Conservation (phyloP, 2,113 vertebrate species). For the Thunnus thynnus region DNA sequence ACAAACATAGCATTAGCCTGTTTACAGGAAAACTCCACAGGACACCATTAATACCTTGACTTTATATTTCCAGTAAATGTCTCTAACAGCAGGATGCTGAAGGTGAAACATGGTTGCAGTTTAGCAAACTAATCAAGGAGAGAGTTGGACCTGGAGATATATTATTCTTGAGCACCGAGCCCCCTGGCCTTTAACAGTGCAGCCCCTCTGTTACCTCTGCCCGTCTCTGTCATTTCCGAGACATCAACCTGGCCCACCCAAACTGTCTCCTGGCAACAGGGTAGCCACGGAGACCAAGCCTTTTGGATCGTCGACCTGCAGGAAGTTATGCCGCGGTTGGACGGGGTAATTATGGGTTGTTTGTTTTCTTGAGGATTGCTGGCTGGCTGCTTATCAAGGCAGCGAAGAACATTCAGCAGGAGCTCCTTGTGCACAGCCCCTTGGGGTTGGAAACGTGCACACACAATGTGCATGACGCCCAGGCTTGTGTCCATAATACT, state of each 20-base stretch:
- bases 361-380: constrained; percentile 60
- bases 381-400: constrained; percentile 52
- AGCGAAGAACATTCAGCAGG: constrained; percentile 33
- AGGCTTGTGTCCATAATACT: constrained; percentile 40
- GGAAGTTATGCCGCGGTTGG: constrained; percentile 65
- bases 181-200: constrained; percentile 38
- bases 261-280: constrained; percentile 80
- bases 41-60: not conserved
- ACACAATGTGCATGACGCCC: not conserved
- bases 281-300: constrained; percentile 75
- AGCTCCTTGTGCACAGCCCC: constrained; percentile 39
- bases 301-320: constrained; percentile 57
- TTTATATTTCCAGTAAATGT: not conserved
- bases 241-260: constrained; percentile 55
- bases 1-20: too few species aligned
- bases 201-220: constrained; percentile 44
- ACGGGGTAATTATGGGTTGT: constrained; percentile 71
- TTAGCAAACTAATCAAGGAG: not conserved
- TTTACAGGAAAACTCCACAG: not conserved
- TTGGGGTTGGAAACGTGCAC: constrained; percentile 28
- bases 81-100: not conserved
- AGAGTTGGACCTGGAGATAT: not conserved
- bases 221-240: constrained; percentile 51
- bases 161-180: not conserved
- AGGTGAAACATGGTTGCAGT: not conserved